Evolutionary conservation across 2,797 vertebrate species (phyloP), one percentile per base, ranked within the genome.

Genomic region (Nyctalus aviator): DNA sequence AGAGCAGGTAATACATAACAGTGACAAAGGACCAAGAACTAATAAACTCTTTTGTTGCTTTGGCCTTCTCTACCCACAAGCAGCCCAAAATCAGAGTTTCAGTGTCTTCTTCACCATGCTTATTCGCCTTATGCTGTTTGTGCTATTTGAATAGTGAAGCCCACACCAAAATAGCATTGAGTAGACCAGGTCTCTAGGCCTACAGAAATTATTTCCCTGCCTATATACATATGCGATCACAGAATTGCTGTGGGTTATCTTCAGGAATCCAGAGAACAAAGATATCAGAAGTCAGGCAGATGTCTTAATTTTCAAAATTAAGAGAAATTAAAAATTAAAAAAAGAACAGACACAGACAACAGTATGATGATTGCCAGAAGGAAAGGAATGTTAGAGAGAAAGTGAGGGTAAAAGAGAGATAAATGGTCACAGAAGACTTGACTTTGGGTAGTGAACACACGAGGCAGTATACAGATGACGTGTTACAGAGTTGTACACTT

Each of bases 261-360:
- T 90, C 78, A 75, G 32, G 46, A 93, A 85, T 82, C 53, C 48
- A 50, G 66, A 93, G 69, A 90, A 82, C 44, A 93, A 68, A 91
- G 94, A 76, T 71, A 35, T n/a, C 77, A 88, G 82, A 96, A 94
- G 77, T 91, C 69, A 92, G 53, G n/a, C 85, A 94, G 75, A 76
- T 85, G 75, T 55, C 84, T 93, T 88, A 21, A 79, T 93, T 91
- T 95, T 85, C 71, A 93, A 76, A 95, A 79, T 81, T 59, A 62
- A 55, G 57, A 85, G n/a, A 76, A 75, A 50, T 10, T 20, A 6
- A 44, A 44, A 44, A 44, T 20, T 21, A 18, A 25, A 75, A 21
- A 50, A 76, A 76, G 6, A 18, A 10, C 30, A 53, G 46, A 77
- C 18, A 53, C n/a, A 35, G 30, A 76, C 48, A 53, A 53, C n/a